Conservation (phyloP, 2,113 vertebrate species). For the Cheirogaleus medius region DNA sequence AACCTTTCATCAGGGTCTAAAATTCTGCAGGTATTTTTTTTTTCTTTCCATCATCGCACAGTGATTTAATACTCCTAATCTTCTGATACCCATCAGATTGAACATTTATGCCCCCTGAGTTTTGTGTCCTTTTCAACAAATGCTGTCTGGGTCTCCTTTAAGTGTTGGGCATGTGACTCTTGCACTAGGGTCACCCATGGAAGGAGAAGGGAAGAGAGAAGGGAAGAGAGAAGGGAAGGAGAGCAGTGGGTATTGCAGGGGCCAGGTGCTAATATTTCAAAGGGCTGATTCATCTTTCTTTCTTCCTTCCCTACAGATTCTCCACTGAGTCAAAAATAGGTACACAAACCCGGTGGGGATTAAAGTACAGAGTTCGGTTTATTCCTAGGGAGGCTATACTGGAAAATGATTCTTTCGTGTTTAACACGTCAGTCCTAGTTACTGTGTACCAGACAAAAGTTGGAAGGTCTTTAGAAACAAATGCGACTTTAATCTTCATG, state of each 20-base stretch:
- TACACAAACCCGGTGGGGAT: too few relatives aligned
- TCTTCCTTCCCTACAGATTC: not conserved
- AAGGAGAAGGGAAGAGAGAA: not conserved
- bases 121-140: not conserved
- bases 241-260: too few relatives aligned
- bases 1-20: constrained; percentile 47
- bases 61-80: not conserved
- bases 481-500: not conserved
- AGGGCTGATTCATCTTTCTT: fast-evolving
- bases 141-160: not conserved
- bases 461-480: not conserved
- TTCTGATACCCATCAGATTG: not conserved
- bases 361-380: not conserved
- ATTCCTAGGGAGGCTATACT: not conserved
- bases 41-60: not conserved
- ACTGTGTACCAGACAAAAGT: not conserved
- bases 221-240: not conserved
- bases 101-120: not conserved
- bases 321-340: not conserved
- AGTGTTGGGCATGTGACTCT: not conserved
- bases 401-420: not conserved
- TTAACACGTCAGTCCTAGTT: not conserved
- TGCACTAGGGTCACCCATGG: fast-evolving
- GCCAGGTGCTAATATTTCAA: not conserved
- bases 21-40: not conserved